A percentile compares a stretch with the other conserved stretches of the same genome.
Evolutionary conservation across 2,888 invertebrate genomes (phyloP).

Genomic region (Phortica okadai): DNA sequence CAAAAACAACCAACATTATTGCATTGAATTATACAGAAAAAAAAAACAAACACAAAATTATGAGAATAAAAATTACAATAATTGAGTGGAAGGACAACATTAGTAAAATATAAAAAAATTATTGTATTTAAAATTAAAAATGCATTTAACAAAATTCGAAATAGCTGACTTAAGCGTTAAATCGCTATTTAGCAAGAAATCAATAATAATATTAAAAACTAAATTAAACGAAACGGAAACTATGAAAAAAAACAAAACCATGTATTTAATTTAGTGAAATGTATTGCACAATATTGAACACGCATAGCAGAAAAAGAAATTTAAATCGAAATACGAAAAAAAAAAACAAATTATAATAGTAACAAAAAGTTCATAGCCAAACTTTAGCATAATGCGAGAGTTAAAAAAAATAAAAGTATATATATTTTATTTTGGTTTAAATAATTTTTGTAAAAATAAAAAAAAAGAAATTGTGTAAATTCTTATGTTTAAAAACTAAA

Average conservation of each 20-base stretch:
- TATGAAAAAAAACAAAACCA: constrained; percentile 48
- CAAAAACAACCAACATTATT: constrained; percentile 45
- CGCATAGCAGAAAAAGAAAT: constrained; percentile 54
- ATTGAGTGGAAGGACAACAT: constrained; percentile 10
- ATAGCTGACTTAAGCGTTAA: constrained; percentile 48
- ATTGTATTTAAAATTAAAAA: constrained; percentile 45
- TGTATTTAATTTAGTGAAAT: constrained; percentile 63
- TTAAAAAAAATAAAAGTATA: too few relatives aligned
- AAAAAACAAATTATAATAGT: neutral
- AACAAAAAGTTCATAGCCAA: constrained; percentile 2
- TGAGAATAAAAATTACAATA: constrained; percentile 24
- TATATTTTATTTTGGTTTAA: too few relatives aligned
- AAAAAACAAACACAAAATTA: constrained; percentile 19
- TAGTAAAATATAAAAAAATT: constrained; percentile 42
- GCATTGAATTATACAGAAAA: constrained; percentile 39
- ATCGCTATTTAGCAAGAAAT: constrained; percentile 59
- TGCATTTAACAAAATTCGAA: constrained; percentile 47
- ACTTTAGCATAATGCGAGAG: neutral
- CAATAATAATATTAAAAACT: constrained; percentile 42
- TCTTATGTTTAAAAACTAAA: constrained; percentile 5
- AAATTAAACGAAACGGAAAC: constrained; percentile 38
- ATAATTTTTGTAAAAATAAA: neutral
- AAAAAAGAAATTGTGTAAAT: neutral
- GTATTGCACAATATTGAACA: constrained; percentile 71
- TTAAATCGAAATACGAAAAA: constrained; percentile 48